Base-by-base conservation (phyloP, 2,113 vertebrate genomes). In the Perca fluviatilis region DNA sequence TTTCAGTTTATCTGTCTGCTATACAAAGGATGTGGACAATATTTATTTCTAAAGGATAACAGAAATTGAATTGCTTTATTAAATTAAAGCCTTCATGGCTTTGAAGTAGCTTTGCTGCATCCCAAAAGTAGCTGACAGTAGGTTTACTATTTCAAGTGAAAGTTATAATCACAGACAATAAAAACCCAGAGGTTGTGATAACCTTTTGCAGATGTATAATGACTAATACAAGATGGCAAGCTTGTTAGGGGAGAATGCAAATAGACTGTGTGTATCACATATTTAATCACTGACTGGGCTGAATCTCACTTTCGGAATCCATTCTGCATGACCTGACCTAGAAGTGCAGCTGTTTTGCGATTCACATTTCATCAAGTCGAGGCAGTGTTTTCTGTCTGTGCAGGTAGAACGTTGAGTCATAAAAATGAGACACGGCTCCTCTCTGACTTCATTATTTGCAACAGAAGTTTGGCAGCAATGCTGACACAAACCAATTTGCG, bases 371-470 rank as follows among this genome's bases (percentile, higher is more conserved):
- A 89, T 91, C 79, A 74, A 75, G 72, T 77, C 18, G 0, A 65
- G 49, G 51, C 70, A 75, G 51, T 68, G 67, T 80, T 89, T 84
- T 83, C 77, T 63, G 71, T 79, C 85, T 57, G 72, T 57, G 71
- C 68, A 80, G 87, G 77, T 86, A 78, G 43, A 84, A 56, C 18
- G 7, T 8, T 80, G 85, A 89, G 82, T 87, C 77, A 80, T 82
- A 81, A 79, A 83, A 88, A 83, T 74, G 46, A 89, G 19, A 85
- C 58, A 74, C 64, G 1, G 33, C 71, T 74, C 71, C 57, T 86
- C 40, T 2, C 62, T 60, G 87, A 86, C 80, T 89, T 78, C 69
- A 86, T 90, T 82, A 86, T 85, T 70, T 58, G 67, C 74, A 86
- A 84, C 74, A 82, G 71, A 50, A 62, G 73, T 85, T 82, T 85